Evolutionary conservation across 2,113 vertebrate species (phyloP).

Genomic region (Tylochromis polylepis): DNA sequence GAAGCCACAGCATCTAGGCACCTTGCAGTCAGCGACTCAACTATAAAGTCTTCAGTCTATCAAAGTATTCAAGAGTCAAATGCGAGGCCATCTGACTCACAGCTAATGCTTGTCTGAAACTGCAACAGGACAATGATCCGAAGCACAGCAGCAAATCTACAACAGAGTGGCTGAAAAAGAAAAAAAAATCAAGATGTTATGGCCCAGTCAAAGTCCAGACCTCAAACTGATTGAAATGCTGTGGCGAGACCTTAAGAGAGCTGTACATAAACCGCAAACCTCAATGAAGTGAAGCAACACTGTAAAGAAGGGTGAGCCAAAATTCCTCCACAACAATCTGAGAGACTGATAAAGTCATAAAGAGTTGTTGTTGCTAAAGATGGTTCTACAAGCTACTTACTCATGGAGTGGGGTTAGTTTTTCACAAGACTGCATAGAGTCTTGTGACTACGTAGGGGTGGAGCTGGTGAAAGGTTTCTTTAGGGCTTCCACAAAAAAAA

Average conservation of each 20-base stretch:
- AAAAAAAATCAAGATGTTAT: not conserved
- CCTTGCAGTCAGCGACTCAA: not conserved
- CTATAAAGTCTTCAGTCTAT: not conserved
- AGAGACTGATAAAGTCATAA: not conserved
- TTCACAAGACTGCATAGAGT: not conserved
- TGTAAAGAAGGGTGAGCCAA: not conserved
- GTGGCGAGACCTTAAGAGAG: not conserved
- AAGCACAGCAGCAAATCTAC: not conserved
- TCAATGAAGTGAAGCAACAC: not conserved
- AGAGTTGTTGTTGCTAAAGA: not conserved
- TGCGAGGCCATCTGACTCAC: not conserved
- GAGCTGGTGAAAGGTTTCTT: not conserved
- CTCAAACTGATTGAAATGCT: not conserved
- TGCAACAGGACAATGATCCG: not conserved
- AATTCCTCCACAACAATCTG: not conserved
- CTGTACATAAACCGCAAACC: not conserved
- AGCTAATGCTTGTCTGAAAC: not conserved
- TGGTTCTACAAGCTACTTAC: not conserved
- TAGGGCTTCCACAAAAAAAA: not conserved
- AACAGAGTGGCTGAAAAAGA: not conserved
- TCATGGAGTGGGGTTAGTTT: not conserved
- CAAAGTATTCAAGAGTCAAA: not conserved
- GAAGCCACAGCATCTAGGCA: not conserved
- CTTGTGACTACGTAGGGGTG: not conserved
- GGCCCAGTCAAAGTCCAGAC: not conserved